Conservation (phyloP, 2,888 invertebrate species). For the Tuta absoluta region DNA sequence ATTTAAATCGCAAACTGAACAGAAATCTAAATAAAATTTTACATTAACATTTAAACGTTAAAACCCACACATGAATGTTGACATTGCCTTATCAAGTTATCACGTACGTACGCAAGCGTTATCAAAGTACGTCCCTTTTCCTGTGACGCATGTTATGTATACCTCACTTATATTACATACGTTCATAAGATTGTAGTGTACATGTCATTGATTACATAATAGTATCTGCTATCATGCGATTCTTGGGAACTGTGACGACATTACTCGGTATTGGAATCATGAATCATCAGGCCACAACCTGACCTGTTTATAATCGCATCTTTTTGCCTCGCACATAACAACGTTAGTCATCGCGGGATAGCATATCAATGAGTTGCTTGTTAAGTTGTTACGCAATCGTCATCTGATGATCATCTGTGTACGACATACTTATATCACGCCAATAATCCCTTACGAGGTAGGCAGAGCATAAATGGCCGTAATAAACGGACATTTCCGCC, state of each 20-base stretch:
- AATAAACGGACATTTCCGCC: too few species aligned
- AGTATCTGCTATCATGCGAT: conserved; percentile 27
- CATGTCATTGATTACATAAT: conserved; percentile 19
- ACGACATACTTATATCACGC: neutral
- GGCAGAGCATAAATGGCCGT: too few species aligned
- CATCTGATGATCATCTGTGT: conserved; percentile 18
- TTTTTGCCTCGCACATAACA: conserved; percentile 51
- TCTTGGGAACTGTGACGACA: conserved; percentile 70
- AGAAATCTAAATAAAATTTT: neutral
- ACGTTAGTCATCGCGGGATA: conserved; percentile 67
- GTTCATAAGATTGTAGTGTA: neutral
- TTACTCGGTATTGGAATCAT: conserved; percentile 54
- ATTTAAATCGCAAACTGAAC: neutral
- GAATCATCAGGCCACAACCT: conserved; percentile 59
- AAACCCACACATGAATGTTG: neutral
- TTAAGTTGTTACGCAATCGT: conserved; percentile 46
- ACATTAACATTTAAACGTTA: neutral
- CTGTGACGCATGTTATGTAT: conserved; percentile 45
- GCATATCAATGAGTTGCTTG: conserved; percentile 57
- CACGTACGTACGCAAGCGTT: conserved; percentile 24
- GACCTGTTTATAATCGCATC: conserved; percentile 57
- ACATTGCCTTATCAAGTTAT: neutral
- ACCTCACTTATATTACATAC: neutral
- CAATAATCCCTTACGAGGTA: too few species aligned
- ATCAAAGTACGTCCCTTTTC: conserved; percentile 31